Evolutionary conservation across 1,140 invertebrate genomes (phyloP).

Genomic region (Tyrophagus putrescentiae): DNA sequence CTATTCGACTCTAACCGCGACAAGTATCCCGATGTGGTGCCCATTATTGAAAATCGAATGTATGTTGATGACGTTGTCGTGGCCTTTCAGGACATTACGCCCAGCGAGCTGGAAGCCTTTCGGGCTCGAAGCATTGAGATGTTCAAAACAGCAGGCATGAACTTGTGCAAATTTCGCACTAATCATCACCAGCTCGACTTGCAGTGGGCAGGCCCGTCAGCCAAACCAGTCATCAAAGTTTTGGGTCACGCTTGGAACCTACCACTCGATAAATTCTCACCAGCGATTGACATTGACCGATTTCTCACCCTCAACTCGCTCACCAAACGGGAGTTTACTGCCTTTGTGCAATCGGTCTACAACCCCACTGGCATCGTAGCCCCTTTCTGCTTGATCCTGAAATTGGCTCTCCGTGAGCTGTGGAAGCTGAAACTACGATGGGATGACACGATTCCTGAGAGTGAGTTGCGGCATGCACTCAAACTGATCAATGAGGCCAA

Average conservation of each 20-base stretch:
- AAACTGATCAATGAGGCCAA: not conserved
- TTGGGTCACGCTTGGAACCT: not conserved
- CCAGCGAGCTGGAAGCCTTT: not conserved
- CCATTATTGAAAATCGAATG: not conserved
- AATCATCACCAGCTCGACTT: not conserved
- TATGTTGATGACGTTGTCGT: not conserved
- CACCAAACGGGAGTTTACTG: not conserved
- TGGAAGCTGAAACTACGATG: not conserved
- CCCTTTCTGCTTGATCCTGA: not conserved
- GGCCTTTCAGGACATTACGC: not conserved
- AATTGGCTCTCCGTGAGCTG: not conserved
- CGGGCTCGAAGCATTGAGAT: not conserved
- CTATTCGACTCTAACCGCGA: conserved; percentile 11
- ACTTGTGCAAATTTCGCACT: not conserved
- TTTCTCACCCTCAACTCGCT: not conserved
- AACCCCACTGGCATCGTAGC: not conserved
- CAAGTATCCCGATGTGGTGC: not conserved
- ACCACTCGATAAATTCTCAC: not conserved
- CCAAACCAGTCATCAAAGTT: not conserved
- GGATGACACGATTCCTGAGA: not conserved
- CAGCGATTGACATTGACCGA: not conserved
- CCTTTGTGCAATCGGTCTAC: not conserved
- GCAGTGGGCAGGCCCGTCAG: not conserved
- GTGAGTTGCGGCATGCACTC: not conserved
- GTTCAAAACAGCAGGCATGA: not conserved